Evolutionary conservation across 37 sponge, comb jelly and placozoan genomes (phyloP), one percentile per base, ranked within the genome.

Genomic region (Oscarella lobularis): DNA sequence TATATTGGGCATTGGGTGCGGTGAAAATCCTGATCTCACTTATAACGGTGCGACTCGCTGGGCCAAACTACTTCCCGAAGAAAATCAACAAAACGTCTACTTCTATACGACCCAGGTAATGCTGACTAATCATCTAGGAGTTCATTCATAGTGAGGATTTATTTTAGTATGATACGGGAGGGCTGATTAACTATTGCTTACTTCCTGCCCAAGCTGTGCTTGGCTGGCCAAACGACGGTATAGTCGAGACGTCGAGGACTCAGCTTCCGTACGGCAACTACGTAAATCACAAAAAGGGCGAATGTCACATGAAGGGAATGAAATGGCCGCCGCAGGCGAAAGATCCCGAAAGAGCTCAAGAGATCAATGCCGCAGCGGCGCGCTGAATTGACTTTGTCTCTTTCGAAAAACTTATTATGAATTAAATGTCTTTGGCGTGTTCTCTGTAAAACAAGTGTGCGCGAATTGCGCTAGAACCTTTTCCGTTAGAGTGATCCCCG

Each of bases 281-380:
- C 2, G 39, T 14, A 29, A 33, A 55, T 4, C 39, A 3, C 29
- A 36, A 33, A 39, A 37, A 39, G 14, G 84, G 84, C 29, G 75
- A 84, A 60, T 84, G 84, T 34, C 84, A 84, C 84, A 73, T 76
- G 9, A 73, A 70, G 0, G 75, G 67, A 38, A 84, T 84, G 84
- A 72, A 73, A 34, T 78, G 72, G 73, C 79, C 79, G 0, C 79
- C 84, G 0, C 79, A 79, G 69, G 72, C 79, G 38, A 39, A 78
- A 36, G 40, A 84, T 30, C 5, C n/a, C 31, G 2, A 1, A 1
- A 14, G 80, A 1, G 73, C 71, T 65, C 40, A 38, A 4, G 73
- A 39, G 9, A 79, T 79, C 35, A 79, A 79, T 72, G 33, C 41
- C 29, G n/a, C 36, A 36, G 80, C 80, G 31, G 80, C 80, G 3